These are phyloP conservation scores for Arvicanthis niloticus DNA, from an alignment of 2,113 vertebrate genomes.

Conservation along the genomic window DNA sequence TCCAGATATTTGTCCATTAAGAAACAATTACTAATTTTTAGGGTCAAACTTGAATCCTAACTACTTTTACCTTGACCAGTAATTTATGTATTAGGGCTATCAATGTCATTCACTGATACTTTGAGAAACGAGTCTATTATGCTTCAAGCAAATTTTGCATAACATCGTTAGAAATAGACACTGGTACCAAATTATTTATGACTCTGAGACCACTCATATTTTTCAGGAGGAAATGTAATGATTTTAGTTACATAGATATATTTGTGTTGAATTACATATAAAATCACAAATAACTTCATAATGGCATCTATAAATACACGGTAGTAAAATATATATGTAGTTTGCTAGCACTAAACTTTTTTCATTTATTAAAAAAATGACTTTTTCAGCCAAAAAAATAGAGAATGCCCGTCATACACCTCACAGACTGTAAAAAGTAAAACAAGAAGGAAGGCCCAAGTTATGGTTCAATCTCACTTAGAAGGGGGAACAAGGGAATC, in stretches of 20 bases:
- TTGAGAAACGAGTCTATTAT: neutral
- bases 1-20: neutral
- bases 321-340: neutral
- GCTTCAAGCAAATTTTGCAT: neutral
- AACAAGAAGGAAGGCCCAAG: too few relatives aligned
- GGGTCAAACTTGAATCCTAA: neutral
- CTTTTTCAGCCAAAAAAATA: too few relatives aligned
- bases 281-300: neutral
- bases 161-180: neutral
- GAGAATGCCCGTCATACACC: too few relatives aligned
- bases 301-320: neutral
- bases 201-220: neutral
- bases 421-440: too few relatives aligned
- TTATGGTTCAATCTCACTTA: too few relatives aligned
- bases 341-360: neutral
- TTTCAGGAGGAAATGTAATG: neutral
- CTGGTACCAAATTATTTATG: neutral
- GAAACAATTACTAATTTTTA: neutral
- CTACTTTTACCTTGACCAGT: neutral
- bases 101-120: neutral
- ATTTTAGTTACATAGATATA: neutral
- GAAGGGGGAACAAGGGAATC: too few relatives aligned
- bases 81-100: neutral
- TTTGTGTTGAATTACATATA: neutral
- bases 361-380: neutral